Evolutionary conservation across 2,888 invertebrate species (phyloP).

Genomic region (Colostygia pectinataria): DNA sequence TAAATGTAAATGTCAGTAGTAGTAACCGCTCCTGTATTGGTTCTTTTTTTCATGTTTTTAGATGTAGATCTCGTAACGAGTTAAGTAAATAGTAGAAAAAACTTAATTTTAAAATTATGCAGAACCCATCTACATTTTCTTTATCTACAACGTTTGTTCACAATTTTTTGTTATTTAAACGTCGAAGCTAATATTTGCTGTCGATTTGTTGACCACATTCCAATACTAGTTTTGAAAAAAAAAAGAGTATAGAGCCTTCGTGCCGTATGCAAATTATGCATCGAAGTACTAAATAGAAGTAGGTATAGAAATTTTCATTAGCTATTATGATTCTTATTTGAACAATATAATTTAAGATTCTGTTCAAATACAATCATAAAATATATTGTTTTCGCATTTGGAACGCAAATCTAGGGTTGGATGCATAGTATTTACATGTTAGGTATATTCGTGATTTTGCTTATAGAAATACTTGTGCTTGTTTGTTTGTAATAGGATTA

Average conservation of each 20-base stretch:
- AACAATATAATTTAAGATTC: too few relatives aligned
- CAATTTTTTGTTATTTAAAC: slow-evolving; percentile 25
- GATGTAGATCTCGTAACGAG: too few relatives aligned
- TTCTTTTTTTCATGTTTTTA: too few relatives aligned
- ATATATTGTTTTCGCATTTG: too few relatives aligned
- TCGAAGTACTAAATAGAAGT: slow-evolving; percentile 7
- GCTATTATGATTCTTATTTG: not conserved
- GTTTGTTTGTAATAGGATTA: too few relatives aligned
- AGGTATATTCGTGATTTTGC: too few relatives aligned
- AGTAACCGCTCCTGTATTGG: too few relatives aligned
- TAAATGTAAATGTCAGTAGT: too few relatives aligned
- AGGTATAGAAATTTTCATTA: slow-evolving; percentile 8
- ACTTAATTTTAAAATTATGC: slow-evolving; percentile 5
- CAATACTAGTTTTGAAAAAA: slow-evolving; percentile 41
- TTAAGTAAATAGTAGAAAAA: not conserved
- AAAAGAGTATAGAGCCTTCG: slow-evolving; percentile 34
- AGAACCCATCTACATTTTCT: slow-evolving; percentile 28
- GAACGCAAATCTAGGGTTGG: not conserved
- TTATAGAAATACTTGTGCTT: too few relatives aligned
- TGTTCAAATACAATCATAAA: too few relatives aligned
- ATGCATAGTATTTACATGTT: too few relatives aligned
- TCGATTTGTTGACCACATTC: slow-evolving; percentile 56
- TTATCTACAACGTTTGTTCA: slow-evolving; percentile 1
- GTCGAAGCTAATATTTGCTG: slow-evolving; percentile 55
- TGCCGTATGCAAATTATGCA: slow-evolving; percentile 40